Evolutionary conservation across 1,140 invertebrate genomes (phyloP).

Genomic region (Rhizoglyphus robini): DNA sequence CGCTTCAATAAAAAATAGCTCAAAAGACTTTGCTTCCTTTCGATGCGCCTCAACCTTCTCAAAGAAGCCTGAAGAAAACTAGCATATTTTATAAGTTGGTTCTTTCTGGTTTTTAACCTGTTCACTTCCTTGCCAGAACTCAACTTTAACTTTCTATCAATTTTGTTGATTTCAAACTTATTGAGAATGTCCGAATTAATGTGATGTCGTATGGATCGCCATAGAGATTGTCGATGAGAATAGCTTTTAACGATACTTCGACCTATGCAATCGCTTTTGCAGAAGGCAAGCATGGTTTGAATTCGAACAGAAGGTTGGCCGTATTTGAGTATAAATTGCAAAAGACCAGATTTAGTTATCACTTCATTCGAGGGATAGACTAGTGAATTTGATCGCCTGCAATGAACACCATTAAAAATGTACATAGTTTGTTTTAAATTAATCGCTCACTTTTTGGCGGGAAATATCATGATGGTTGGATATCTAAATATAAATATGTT

Average conservation of each 20-base stretch:
- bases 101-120: neutral
- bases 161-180: neutral
- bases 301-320: slow-evolving; percentile 19
- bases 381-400: slow-evolving; percentile 56
- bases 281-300: neutral
- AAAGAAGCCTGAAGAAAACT: neutral
- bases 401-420: slow-evolving; percentile 28
- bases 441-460: slow-evolving; percentile 42
- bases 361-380: slow-evolving; percentile 47
- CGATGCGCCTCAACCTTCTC: neutral
- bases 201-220: neutral
- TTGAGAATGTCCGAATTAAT: neutral
- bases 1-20: neutral
- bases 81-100: neutral
- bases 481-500: slow-evolving; percentile 33
- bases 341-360: slow-evolving; percentile 49
- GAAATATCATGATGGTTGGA: slow-evolving; percentile 59
- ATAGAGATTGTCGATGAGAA: neutral
- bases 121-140: neutral
- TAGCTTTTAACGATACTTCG: neutral
- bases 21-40: neutral
- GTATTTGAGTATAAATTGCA: slow-evolving; percentile 55
- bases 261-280: neutral
- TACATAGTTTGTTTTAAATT: neutral
- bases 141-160: neutral